Percentiles rank a stretch among this genome's conserved stretches.
phyloP scores from a whole-genome alignment of 2,888 invertebrate species.

The Trachelus iudaicus region DNA sequence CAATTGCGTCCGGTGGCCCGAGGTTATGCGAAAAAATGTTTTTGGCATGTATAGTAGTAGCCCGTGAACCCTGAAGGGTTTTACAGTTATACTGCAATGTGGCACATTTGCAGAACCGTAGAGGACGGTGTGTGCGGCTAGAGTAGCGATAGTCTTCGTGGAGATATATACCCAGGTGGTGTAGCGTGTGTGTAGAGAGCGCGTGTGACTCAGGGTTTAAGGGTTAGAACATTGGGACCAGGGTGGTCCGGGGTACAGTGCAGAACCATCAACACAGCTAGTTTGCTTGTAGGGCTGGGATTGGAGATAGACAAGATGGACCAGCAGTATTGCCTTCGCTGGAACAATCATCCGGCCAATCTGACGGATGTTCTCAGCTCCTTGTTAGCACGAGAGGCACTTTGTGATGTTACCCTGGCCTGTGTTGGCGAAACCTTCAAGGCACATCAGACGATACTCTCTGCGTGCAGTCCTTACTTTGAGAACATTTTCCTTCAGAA shows the following conservation, averaged over 20 bases:
- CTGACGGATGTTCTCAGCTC: slow-evolving; percentile 90
- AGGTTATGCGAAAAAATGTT: slow-evolving; percentile 64
- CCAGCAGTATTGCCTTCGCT: slow-evolving; percentile 93
- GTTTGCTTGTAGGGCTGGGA: slow-evolving; percentile 61
- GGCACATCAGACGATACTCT: slow-evolving; percentile 93
- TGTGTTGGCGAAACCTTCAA: slow-evolving; percentile 91
- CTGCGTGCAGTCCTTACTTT: slow-evolving; percentile 94
- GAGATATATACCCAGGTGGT: slow-evolving; percentile 29
- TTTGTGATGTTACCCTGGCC: slow-evolving; percentile 93
- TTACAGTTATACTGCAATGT: slow-evolving; percentile 67
- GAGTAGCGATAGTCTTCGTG: slow-evolving; percentile 38
- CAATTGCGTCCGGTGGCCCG: slow-evolving; percentile 28
- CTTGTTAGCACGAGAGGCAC: slow-evolving; percentile 86
- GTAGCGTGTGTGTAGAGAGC: slow-evolving; percentile 13
- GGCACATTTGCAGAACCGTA: slow-evolving; percentile 66
- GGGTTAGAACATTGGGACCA: slow-evolving; percentile 11
- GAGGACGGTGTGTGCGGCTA: slow-evolving; percentile 58
- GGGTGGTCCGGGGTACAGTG: slow-evolving; percentile 21
- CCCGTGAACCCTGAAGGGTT: slow-evolving; percentile 66
- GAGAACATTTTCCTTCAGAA: slow-evolving; percentile 91
- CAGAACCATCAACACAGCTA: slow-evolving; percentile 51
- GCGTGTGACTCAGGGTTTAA: slow-evolving; percentile 20
- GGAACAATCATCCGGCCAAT: slow-evolving; percentile 94
- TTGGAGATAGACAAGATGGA: slow-evolving; percentile 71
- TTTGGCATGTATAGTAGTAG: slow-evolving; percentile 62